These are phyloP conservation scores for Corythoichthys intestinalis DNA, from an alignment of 2,113 vertebrate genomes.

Conservation along the genomic window DNA sequence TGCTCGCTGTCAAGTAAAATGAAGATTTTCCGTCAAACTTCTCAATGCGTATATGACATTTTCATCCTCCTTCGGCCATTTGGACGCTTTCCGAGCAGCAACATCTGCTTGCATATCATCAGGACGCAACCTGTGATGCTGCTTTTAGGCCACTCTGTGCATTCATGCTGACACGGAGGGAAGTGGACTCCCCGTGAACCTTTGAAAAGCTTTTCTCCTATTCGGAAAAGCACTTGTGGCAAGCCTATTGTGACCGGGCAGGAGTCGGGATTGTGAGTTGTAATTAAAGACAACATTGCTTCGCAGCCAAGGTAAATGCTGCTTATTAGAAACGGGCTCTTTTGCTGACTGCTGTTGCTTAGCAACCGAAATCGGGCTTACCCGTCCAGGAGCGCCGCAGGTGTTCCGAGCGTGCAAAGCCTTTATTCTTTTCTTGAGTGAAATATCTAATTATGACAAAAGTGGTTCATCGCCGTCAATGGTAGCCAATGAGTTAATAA, in stretches of 20 bases:
- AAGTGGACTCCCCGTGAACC: conserved; percentile 13
- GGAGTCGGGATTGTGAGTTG: neutral
- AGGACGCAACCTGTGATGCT: conserved; percentile 20
- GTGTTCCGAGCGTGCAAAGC: neutral
- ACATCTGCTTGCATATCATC: conserved; percentile 56
- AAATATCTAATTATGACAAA: neutral
- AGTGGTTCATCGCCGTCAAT: no score
- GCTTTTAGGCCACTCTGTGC: conserved; percentile 45
- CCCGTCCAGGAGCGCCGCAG: neutral
- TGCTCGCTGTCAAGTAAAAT: neutral
- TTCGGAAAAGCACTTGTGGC: neutral
- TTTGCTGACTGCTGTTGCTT: conserved; percentile 3
- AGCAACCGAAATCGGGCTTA: neutral
- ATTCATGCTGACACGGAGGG: conserved; percentile 34
- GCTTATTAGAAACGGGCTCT: conserved; percentile 2
- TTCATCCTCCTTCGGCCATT: conserved; percentile 13
- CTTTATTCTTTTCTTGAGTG: neutral
- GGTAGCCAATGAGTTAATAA: no score
- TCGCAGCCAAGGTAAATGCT: neutral
- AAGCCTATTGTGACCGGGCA: neutral
- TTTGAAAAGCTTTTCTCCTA: conserved; percentile 5
- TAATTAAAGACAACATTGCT: neutral
- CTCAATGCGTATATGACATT: neutral
- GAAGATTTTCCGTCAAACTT: conserved; percentile 1
- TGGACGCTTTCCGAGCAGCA: conserved; percentile 42